These are phyloP conservation scores for Cossypha polioptera DNA, from an alignment of 2,797 vertebrate species.

Conservation along the genomic window DNA sequence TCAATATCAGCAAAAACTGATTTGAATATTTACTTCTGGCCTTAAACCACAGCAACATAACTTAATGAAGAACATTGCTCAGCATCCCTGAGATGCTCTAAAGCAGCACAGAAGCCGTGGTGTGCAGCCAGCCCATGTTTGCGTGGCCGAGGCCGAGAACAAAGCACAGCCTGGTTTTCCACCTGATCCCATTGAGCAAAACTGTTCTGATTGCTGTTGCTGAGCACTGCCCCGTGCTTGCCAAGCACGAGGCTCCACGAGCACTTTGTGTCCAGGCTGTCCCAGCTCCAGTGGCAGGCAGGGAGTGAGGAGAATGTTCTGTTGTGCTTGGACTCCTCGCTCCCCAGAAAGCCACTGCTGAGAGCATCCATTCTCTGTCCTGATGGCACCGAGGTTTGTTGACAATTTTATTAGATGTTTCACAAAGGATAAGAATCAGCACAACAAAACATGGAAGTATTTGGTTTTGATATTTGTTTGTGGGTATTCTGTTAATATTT, in stretches of 20 bases:
- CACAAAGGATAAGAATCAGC: constrained; percentile 45
- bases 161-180: background rate
- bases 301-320: background rate
- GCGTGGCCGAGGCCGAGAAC: background rate
- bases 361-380: background rate
- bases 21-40: constrained; percentile 49
- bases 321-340: constrained; percentile 11
- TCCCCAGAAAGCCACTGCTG: background rate
- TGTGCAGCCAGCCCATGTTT: background rate
- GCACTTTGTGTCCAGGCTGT: background rate
- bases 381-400: background rate
- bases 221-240: background rate
- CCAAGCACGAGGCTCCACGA: background rate
- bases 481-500: constrained; percentile 59
- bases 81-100: background rate
- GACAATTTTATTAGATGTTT: constrained; percentile 37
- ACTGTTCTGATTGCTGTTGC: background rate
- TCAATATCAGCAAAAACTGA: constrained; percentile 19
- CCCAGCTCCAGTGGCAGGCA: background rate
- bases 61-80: background rate
- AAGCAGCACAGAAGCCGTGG: background rate
- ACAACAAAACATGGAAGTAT: constrained; percentile 38
- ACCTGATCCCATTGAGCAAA: background rate
- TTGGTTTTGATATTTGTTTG: constrained; percentile 46
- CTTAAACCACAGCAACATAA: constrained; percentile 4